Conservation (phyloP, 2,797 vertebrate species). For the Eremophila alpestris region DNA sequence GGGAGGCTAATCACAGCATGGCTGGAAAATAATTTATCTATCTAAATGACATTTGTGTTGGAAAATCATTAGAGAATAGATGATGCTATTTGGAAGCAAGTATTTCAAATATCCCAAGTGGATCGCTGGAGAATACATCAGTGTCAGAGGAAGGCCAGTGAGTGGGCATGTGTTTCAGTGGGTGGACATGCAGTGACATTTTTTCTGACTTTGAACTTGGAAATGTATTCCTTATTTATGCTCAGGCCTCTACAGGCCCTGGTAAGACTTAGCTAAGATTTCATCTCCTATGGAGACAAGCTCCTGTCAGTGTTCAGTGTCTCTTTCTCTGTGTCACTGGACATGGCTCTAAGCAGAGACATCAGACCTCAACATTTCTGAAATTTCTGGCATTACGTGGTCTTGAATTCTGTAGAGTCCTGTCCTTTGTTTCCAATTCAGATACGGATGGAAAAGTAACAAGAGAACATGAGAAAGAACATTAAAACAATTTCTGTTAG, state of each 20-base stretch:
- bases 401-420: neutral
- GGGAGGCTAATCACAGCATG: neutral
- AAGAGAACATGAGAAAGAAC: neutral
- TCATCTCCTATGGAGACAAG: neutral
- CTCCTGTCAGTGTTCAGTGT: neutral
- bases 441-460: neutral
- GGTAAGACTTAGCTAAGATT: neutral
- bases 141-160: neutral
- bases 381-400: neutral
- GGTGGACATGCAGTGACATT: neutral
- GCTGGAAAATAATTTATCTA: constrained; percentile 1
- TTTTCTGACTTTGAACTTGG: neutral
- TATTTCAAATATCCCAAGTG: neutral
- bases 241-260: neutral
- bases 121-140: neutral
- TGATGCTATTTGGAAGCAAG: neutral
- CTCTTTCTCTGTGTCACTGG: neutral
- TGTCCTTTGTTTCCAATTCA: neutral
- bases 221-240: neutral
- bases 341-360: neutral
- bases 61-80: neutral
- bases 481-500: neutral
- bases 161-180: neutral
- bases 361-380: neutral
- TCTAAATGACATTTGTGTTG: constrained; percentile 2